phyloP scores from a whole-genome alignment of 1,140 invertebrate species.

The Drosophila equinoxialis region DNA sequence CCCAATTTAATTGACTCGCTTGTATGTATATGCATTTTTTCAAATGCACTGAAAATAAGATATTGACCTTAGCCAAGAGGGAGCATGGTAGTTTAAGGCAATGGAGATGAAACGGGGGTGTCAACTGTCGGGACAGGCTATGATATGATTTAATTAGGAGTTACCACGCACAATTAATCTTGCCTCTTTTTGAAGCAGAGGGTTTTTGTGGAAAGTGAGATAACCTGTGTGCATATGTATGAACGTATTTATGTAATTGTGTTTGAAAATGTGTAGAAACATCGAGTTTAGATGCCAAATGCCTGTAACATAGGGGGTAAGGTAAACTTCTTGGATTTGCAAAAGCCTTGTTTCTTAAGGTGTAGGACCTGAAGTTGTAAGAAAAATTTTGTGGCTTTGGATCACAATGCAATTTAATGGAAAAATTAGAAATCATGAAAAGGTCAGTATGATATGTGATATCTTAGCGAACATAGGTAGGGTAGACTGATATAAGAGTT shows the following conservation, averaged over 20 bases:
- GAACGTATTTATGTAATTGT: too few species aligned
- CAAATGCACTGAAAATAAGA: slow-evolving; percentile 63
- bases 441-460: too few species aligned
- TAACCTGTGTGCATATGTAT: background rate
- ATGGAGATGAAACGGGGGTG: slow-evolving; percentile 16
- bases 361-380: too few species aligned
- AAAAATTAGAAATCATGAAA: background rate
- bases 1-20: slow-evolving; percentile 73
- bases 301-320: too few species aligned
- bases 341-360: too few species aligned
- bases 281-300: too few species aligned
- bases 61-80: slow-evolving; percentile 62
- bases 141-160: slow-evolving; percentile 79
- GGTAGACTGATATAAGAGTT: too few species aligned
- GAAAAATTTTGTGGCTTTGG: too few species aligned
- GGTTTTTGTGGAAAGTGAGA: slow-evolving; percentile 20
- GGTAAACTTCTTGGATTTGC: too few species aligned
- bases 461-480: too few species aligned
- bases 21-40: slow-evolving; percentile 78
- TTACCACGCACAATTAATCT: slow-evolving; percentile 78
- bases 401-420: background rate
- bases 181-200: slow-evolving; percentile 40
- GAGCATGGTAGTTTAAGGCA: background rate
- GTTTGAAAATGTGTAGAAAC: too few species aligned
- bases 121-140: slow-evolving; percentile 32